Percentiles rank a stretch among this genome's conserved stretches.
Conservation (phyloP, 2,888 invertebrate species). For the Drosophila bunnanda region DNA sequence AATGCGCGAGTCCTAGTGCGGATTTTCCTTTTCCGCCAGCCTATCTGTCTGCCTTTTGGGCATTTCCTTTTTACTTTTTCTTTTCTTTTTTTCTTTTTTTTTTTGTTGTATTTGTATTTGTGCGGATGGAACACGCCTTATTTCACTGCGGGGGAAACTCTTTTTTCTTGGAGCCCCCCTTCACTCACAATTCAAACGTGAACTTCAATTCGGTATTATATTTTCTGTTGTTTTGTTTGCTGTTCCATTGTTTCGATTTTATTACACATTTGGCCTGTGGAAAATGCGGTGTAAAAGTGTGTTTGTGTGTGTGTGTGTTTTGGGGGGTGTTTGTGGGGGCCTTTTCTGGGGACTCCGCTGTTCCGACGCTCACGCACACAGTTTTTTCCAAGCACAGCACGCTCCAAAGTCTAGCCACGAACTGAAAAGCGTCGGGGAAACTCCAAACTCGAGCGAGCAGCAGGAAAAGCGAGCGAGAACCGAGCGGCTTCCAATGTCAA, state of each 20-base stretch:
- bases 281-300: conserved; percentile 31
- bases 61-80: conserved; percentile 17
- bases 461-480: conserved; percentile 29
- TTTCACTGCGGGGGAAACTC: conserved; percentile 49
- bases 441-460: conserved; percentile 54
- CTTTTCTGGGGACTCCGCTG: conserved; percentile 27
- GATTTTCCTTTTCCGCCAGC: conserved; percentile 39
- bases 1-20: conserved; percentile 61
- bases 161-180: conserved; percentile 9
- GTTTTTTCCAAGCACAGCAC: conserved; percentile 68
- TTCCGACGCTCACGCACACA: conserved; percentile 57
- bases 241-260: conserved; percentile 40
- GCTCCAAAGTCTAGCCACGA: conserved; percentile 80
- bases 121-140: conserved; percentile 64
- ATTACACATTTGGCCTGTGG: conserved; percentile 37
- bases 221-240: conserved; percentile 36
- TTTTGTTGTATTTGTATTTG: conserved; percentile 15
- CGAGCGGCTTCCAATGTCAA: conserved; percentile 65
- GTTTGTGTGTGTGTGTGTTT: conserved; percentile 15
- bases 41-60: conserved; percentile 66
- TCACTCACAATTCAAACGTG: conserved; percentile 38
- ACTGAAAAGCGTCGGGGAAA: conserved; percentile 61
- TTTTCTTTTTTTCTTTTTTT: not conserved
- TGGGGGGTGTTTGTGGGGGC: not conserved
- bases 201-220: conserved; percentile 40